Percentiles rank a stretch among this genome's conserved stretches.
Evolutionary conservation across 2,797 vertebrate species (phyloP).

Genomic region (Glyptemys insculpta): DNA sequence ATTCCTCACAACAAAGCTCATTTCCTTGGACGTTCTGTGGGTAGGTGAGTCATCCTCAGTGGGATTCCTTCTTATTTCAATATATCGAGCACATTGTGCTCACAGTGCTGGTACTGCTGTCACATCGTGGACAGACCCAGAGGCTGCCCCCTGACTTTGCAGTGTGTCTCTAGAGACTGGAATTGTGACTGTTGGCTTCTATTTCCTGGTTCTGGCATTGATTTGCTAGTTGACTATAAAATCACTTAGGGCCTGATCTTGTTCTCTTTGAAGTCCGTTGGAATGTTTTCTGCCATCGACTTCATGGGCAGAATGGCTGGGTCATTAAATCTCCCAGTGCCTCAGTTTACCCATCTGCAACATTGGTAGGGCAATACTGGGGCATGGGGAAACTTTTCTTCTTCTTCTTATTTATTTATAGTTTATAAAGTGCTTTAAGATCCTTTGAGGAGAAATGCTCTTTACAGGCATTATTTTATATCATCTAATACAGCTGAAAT

Average conservation of each 20-base stretch:
- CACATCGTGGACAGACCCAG: accelerated
- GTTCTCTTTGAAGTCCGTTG: neutral
- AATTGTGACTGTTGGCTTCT: neutral
- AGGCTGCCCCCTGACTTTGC: neutral
- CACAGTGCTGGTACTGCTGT: neutral
- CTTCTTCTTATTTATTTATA: neutral
- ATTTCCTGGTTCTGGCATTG: accelerated
- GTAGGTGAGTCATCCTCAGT: neutral
- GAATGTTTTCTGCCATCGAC: accelerated
- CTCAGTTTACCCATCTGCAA: neutral
- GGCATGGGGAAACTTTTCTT: neutral
- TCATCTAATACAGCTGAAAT: neutral
- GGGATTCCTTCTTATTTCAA: neutral
- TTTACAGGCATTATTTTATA: neutral
- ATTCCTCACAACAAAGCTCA: neutral
- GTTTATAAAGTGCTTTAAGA: neutral
- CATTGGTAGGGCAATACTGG: accelerated
- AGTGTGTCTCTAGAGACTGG: neutral
- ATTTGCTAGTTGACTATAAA: neutral
- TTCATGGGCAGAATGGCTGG: neutral
- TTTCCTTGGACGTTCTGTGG: neutral
- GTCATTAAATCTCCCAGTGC: neutral
- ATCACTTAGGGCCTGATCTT: neutral
- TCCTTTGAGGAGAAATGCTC: neutral
- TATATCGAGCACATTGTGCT: neutral